Conservation (phyloP, 2,113 vertebrate species). For the Daphoenositta chrysoptera region DNA sequence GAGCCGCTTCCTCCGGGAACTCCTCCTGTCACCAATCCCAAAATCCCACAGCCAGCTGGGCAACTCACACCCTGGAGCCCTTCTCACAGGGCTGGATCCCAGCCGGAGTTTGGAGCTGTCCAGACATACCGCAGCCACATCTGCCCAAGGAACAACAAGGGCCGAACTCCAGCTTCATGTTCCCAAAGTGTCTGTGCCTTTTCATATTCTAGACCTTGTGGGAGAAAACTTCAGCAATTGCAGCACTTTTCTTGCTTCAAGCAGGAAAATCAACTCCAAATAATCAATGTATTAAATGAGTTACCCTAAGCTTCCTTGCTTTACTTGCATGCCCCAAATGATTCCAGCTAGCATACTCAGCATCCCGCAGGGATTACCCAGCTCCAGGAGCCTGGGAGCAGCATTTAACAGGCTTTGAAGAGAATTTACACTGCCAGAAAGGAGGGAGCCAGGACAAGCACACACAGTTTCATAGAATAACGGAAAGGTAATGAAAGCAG, state of each 20-base stretch:
- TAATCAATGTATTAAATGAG: not conserved
- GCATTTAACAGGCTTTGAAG: not conserved
- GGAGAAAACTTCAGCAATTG: not conserved
- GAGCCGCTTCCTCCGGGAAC: not conserved
- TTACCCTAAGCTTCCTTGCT: not conserved
- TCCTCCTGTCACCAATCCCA: not conserved
- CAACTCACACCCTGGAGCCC: rapidly evolving
- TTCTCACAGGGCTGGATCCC: not conserved
- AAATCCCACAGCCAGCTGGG: not conserved
- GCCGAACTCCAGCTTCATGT: not conserved
- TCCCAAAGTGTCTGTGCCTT: not conserved
- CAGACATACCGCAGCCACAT: rapidly evolving
- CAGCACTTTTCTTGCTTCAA: not conserved
- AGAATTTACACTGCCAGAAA: not conserved
- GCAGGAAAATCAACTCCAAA: not conserved
- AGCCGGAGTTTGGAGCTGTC: not conserved
- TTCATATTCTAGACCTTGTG: not conserved
- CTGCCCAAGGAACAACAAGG: not conserved
- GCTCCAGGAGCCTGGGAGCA: not conserved
- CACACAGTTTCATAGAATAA: not conserved
- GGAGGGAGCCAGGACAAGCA: not conserved
- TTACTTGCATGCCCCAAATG: not conserved
- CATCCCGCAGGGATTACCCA: not conserved
- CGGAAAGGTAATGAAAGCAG: not conserved
- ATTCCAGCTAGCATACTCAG: not conserved